These are phyloP conservation scores for Zaprionus ghesquierei DNA, from an alignment of 1,140 invertebrate genomes.

Conservation along the genomic window DNA sequence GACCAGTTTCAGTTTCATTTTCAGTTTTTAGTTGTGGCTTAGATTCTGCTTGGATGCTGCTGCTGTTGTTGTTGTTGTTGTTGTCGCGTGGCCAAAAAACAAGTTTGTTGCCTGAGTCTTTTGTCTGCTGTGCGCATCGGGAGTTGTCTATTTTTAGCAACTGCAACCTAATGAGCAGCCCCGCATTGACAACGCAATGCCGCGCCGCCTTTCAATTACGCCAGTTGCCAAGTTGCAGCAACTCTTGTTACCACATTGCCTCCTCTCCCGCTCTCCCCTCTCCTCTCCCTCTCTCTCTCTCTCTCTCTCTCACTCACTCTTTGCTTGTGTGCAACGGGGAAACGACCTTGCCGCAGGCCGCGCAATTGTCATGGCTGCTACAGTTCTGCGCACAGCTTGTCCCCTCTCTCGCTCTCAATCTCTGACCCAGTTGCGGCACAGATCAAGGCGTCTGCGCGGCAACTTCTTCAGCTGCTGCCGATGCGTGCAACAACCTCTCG, in stretches of 20 bases:
- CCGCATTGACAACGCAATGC: slow-evolving; percentile 58
- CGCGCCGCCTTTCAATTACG: slow-evolving; percentile 37
- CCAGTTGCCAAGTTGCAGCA: slow-evolving; percentile 32
- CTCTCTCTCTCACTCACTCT: background rate
- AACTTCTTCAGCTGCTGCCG: slow-evolving; percentile 27
- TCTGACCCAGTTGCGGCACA: slow-evolving; percentile 44
- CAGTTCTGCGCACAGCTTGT: slow-evolving; percentile 25
- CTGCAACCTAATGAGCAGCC: slow-evolving; percentile 22
- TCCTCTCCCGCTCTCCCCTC: background rate
- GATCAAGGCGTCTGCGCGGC: slow-evolving; percentile 42
- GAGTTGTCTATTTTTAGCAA: slow-evolving; percentile 5
- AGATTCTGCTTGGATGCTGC: slow-evolving; percentile 16
- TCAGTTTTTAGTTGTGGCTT: background rate
- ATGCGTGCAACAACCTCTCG: slow-evolving; percentile 69
- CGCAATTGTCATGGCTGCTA: slow-evolving; percentile 11
- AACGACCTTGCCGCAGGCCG: slow-evolving; percentile 30
- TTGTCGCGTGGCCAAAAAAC: slow-evolving; percentile 44
- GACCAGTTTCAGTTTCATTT: slow-evolving; percentile 6
- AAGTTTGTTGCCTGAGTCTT: slow-evolving; percentile 48
- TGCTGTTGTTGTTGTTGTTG: background rate
- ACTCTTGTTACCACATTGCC: slow-evolving; percentile 10
- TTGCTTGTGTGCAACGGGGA: slow-evolving; percentile 1
- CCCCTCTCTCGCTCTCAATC: background rate
- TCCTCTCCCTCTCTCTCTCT: background rate
- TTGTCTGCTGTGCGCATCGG: background rate